Percentiles rank a stretch among this genome's conserved stretches.
Evolutionary conservation across 2,113 vertebrate genomes (phyloP).

Genomic region (Puffinus mauretanicus): DNA sequence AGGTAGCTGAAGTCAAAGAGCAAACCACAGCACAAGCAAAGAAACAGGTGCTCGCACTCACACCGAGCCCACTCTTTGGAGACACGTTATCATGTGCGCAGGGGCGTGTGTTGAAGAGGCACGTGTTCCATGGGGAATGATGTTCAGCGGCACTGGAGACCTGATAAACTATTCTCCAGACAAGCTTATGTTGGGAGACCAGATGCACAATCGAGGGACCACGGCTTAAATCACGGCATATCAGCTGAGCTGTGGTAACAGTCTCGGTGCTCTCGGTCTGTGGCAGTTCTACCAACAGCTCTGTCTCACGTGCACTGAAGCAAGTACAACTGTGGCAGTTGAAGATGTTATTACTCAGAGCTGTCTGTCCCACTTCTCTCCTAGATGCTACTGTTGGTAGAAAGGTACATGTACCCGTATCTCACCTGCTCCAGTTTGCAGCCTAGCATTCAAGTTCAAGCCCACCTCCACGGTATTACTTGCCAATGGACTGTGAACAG

Average conservation of each 20-base stretch:
- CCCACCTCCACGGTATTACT: background rate
- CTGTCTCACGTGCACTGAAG: constrained; percentile 46
- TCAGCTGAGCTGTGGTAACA: constrained; percentile 28
- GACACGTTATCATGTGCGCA: background rate
- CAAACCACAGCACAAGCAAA: constrained; percentile 55
- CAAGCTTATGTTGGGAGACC: background rate
- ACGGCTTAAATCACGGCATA: constrained; percentile 12
- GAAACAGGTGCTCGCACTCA: constrained; percentile 23
- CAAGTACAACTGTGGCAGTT: constrained; percentile 24
- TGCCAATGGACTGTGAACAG: background rate
- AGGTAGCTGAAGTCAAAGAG: constrained; percentile 74
- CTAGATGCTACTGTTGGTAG: background rate
- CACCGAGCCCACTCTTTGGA: constrained; percentile 50
- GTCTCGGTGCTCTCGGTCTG: background rate
- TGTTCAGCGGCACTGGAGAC: background rate
- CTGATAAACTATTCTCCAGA: background rate
- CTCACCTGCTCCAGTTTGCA: background rate
- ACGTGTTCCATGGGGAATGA: background rate
- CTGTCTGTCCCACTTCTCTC: constrained; percentile 56
- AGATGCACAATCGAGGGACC: background rate
- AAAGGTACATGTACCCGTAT: background rate
- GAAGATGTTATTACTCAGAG: constrained; percentile 62
- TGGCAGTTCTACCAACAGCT: background rate
- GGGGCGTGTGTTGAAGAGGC: background rate
- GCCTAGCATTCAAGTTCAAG: background rate